phyloP scores from a whole-genome alignment of 1,140 invertebrate species.

The Aradophagus sp. region DNA sequence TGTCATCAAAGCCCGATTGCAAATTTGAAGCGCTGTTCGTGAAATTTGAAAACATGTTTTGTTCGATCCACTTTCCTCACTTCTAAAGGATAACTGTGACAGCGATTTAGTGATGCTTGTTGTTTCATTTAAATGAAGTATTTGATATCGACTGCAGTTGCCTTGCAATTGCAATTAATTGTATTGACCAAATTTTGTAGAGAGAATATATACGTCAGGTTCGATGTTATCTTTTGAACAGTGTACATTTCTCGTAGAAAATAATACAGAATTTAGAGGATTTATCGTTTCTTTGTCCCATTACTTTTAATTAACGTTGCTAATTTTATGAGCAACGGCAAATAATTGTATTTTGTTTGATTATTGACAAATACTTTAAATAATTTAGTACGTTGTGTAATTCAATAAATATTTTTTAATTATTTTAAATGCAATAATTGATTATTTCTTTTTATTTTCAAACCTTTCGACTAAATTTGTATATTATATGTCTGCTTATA shows the following conservation, averaged over 20 bases:
- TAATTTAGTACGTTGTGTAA: constrained; percentile 44
- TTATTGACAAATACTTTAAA: constrained; percentile 43
- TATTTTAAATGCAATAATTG: constrained; percentile 30
- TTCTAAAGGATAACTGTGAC: constrained; percentile 1
- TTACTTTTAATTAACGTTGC: too few relatives aligned
- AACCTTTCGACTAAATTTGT: constrained; percentile 18
- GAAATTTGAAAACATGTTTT: too few relatives aligned
- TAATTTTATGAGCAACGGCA: too few relatives aligned
- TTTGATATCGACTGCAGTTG: constrained; percentile 18
- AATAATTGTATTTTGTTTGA: constrained; percentile 48
- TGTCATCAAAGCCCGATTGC: too few relatives aligned
- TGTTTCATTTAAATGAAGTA: constrained; percentile 9
- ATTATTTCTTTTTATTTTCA: constrained; percentile 28
- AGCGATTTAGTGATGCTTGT: constrained; percentile 34
- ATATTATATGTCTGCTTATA: constrained; percentile 3
- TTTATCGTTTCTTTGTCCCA: constrained; percentile 17
- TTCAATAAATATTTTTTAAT: constrained; percentile 48
- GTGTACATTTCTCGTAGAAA: constrained; percentile 48
- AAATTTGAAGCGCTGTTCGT: too few relatives aligned
- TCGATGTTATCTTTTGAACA: constrained; percentile 46
- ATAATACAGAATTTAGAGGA: constrained; percentile 29
- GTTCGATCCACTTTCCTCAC: too few relatives aligned
- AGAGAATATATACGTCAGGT: constrained; percentile 38
- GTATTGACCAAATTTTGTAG: constrained; percentile 20
- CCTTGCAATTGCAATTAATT: constrained; percentile 23